Base-by-base conservation (phyloP, 2,113 vertebrate species). In the Leptobrachium ailaonicum region DNA sequence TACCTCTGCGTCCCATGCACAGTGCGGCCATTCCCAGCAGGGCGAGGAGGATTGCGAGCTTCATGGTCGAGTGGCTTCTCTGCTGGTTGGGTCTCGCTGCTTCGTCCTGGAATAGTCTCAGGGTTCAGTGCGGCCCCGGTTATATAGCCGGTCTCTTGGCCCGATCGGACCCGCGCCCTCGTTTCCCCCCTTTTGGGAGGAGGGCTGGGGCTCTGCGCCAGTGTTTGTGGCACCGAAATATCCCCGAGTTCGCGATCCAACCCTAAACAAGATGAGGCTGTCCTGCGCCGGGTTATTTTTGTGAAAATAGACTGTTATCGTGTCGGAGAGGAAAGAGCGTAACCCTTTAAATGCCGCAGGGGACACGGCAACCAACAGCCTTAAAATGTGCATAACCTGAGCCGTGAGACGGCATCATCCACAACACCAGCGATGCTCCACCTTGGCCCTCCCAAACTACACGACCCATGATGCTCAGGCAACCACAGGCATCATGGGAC, bases 201-300 rank as follows among this genome's bases (percentile, higher is more conserved):
- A 12, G 69, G 83, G 77, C 14, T 54, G 14, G 0, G 0, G 50
- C 0, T 8, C 1, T 13, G 2, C 40, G 50, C 71, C 87, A 82
- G 53, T 58, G 76, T 88, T 85, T 88, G 87, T 89, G 80, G 80
- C 83, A 87, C 83, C 60, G 82, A 87, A 87, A 88, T 32, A 32
- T 32, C 20, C 20, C 20, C 77, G 40, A 8, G 47, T 50, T 50
- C 47, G 4, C 4, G 47, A 50, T 8, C 47, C 47, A 50, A 8
- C 11, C 56, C 10, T 13, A 60, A 14, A 60, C 10, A 60, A 60
- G 56, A 11, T 60, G 56, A 11, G 13, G 47, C 8, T 8, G 47
- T 50, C 13, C 56, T 14, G 2, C 56, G 4, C 11, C 2, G 11
- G 13, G 56, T 14, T 60, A 32, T 60, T 1, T 4, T 60, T 60